These are phyloP conservation scores for Hipparchia sbordonii DNA, from an alignment of 2,888 invertebrate species.

Conservation along the genomic window DNA sequence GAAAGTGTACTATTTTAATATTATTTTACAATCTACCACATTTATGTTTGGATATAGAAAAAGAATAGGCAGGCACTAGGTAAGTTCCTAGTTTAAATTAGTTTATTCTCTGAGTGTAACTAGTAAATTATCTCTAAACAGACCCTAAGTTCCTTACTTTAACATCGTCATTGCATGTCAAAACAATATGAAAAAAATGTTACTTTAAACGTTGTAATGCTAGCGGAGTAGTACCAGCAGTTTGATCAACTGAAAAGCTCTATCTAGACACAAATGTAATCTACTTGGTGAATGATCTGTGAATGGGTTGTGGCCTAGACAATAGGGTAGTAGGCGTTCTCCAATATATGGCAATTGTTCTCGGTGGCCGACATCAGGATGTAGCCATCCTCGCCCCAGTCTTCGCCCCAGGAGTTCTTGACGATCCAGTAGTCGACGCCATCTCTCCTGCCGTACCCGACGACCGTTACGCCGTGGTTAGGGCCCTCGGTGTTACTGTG, in stretches of 20 bases:
- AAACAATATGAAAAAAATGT: no score
- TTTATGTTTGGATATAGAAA: no score
- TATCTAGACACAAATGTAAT: not conserved
- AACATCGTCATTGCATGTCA: no score
- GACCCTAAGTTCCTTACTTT: no score
- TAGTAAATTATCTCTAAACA: no score
- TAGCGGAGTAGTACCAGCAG: no score
- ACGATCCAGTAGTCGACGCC: conserved; percentile 56
- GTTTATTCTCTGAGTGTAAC: no score
- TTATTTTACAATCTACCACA: no score
- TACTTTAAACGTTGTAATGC: no score
- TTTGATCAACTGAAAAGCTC: not conserved
- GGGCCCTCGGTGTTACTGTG: conserved; percentile 9
- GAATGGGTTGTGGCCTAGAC: not conserved
- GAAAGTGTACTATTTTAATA: no score
- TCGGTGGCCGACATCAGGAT: conserved; percentile 38
- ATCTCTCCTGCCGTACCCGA: conserved; percentile 54
- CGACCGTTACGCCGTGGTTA: conserved; percentile 53
- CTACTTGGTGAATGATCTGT: not conserved
- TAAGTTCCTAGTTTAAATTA: no score
- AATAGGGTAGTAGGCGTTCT: conserved; percentile 11
- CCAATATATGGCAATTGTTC: conserved; percentile 17
- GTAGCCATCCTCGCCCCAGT: conserved; percentile 58
- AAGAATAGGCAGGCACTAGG: no score
- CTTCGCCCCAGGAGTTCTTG: conserved; percentile 59